phyloP scores from a whole-genome alignment of 1,140 invertebrate species.

The Epicauta chinensis region DNA sequence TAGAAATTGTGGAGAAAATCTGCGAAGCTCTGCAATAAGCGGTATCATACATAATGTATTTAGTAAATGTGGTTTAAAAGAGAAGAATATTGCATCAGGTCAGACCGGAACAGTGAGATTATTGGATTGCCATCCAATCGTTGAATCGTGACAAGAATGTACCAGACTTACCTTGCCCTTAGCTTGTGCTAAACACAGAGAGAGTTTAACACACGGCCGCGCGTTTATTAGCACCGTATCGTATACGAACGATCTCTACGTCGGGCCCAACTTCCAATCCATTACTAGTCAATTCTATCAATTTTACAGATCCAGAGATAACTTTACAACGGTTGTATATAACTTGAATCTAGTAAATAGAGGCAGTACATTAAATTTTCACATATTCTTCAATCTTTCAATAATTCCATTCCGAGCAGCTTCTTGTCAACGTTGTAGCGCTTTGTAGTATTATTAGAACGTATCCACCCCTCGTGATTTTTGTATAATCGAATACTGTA shows the following conservation, averaged over 20 bases:
- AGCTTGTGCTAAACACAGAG: too few relatives aligned
- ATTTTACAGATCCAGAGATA: slow-evolving; percentile 15
- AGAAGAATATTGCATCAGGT: slow-evolving; percentile 32
- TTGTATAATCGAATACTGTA: too few relatives aligned
- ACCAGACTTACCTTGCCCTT: slow-evolving; percentile 30
- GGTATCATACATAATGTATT: slow-evolving; percentile 34
- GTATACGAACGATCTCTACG: slow-evolving; percentile 19
- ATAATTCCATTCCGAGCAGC: too few relatives aligned
- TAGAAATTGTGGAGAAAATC: slow-evolving; percentile 24
- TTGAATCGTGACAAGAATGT: slow-evolving; percentile 34
- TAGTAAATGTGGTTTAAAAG: slow-evolving; percentile 22
- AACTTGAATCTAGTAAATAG: too few relatives aligned
- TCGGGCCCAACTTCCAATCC: slow-evolving; percentile 11
- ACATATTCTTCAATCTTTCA: too few relatives aligned
- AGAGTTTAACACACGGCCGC: neutral
- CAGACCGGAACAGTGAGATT: slow-evolving; percentile 37
- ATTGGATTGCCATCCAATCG: slow-evolving; percentile 36
- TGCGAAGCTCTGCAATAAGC: slow-evolving; percentile 19
- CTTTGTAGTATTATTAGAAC: too few relatives aligned
- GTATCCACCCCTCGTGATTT: too few relatives aligned
- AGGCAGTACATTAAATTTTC: too few relatives aligned
- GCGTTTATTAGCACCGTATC: slow-evolving; percentile 16
- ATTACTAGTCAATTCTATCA: slow-evolving; percentile 20
- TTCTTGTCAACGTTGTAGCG: too few relatives aligned
- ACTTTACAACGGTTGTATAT: slow-evolving; percentile 8